Evolutionary conservation across 2,888 invertebrate species (phyloP).

Genomic region (Eledona agricola): DNA sequence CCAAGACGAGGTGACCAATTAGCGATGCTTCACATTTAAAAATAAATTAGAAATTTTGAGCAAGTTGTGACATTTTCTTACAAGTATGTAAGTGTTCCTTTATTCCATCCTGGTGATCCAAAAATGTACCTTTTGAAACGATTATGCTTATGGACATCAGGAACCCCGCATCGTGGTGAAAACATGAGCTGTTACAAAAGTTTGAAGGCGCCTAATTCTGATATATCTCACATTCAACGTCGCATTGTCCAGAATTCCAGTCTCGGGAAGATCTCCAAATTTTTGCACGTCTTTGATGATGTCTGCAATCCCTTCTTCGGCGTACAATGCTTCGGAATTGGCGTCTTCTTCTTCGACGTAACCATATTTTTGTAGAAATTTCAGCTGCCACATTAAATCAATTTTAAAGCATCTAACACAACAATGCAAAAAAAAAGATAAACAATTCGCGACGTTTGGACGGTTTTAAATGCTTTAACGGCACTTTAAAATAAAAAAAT

Average conservation of each 20-base stretch:
- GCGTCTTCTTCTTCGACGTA: conserved; percentile 67
- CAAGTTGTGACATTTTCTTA: conserved; percentile 58
- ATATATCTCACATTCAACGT: conserved; percentile 67
- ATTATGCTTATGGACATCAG: conserved; percentile 66
- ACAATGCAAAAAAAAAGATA: not conserved
- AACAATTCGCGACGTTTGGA: too few relatives aligned
- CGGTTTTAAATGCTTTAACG: too few relatives aligned
- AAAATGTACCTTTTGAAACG: conserved; percentile 69
- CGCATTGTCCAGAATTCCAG: conserved; percentile 72
- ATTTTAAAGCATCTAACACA: not conserved
- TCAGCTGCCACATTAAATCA: conserved; percentile 61
- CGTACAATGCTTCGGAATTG: conserved; percentile 70
- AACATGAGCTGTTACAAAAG: conserved; percentile 67
- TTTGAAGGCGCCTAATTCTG: conserved; percentile 10
- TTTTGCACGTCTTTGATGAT: conserved; percentile 75
- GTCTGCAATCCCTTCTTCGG: conserved; percentile 69
- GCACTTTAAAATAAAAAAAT: too few relatives aligned
- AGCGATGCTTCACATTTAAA: conserved; percentile 66
- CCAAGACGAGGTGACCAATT: conserved; percentile 74
- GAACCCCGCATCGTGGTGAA: conserved; percentile 75
- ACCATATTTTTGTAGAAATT: conserved; percentile 76
- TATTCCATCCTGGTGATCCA: conserved; percentile 74
- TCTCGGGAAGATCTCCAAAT: conserved; percentile 75
- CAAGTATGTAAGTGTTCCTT: conserved; percentile 74
- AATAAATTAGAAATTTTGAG: not conserved